These are phyloP conservation scores for Cranoglanis bouderius DNA, from an alignment of 2,113 vertebrate species.

Conservation along the genomic window DNA sequence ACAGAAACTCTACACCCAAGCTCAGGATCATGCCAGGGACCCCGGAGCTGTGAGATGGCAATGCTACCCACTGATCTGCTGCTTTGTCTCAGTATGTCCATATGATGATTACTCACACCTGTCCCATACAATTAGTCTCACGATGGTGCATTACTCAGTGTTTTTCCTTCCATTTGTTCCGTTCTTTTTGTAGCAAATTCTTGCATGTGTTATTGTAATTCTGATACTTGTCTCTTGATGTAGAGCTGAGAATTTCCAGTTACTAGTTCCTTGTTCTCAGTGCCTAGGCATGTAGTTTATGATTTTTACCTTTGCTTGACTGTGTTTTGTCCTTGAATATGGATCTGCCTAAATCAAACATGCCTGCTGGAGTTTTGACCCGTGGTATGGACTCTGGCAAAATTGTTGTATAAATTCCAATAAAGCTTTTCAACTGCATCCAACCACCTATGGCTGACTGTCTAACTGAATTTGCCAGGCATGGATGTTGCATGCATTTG, in stretches of 20 bases:
- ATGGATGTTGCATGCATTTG: neutral
- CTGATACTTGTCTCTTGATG: neutral
- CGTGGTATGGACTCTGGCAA: neutral
- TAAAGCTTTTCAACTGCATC: neutral
- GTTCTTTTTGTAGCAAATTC: neutral
- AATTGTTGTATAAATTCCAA: neutral
- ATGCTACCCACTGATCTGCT: neutral
- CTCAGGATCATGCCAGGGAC: neutral
- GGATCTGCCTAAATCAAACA: neutral
- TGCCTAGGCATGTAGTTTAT: neutral
- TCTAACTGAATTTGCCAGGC: neutral
- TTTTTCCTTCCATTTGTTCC: neutral
- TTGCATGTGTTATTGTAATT: neutral
- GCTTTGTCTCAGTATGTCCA: neutral
- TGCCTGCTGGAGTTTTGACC: neutral
- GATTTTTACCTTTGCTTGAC: neutral
- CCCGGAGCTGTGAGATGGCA: neutral
- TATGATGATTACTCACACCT: neutral
- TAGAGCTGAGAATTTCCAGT: neutral
- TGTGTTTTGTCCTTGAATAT: neutral
- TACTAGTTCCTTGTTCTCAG: neutral
- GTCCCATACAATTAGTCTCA: neutral
- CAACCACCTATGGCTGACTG: neutral
- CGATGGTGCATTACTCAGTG: neutral
- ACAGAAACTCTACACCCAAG: neutral